Evolutionary conservation across 92 coral and sea anemone species (phyloP).

Genomic region (Virgularia gustaviana): DNA sequence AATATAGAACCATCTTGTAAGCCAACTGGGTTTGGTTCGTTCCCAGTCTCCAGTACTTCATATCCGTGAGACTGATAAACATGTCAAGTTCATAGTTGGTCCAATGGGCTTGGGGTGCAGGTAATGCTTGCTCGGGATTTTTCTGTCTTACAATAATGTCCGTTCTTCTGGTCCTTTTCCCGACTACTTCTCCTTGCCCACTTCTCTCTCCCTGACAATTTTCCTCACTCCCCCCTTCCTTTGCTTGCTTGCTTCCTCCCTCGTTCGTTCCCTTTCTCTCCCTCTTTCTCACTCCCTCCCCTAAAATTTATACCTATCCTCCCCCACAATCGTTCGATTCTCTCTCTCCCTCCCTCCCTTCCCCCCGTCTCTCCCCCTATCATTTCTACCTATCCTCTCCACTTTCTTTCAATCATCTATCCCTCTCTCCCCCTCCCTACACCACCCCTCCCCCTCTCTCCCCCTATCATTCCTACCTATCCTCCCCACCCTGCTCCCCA

Average conservation of each 20-base stretch:
- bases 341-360: not conserved
- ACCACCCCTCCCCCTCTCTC: too few relatives aligned
- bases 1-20: slow-evolving; percentile 24
- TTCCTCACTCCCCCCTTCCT: too few relatives aligned
- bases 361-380: not conserved
- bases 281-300: not conserved
- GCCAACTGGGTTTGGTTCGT: slow-evolving; percentile 33
- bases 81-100: slow-evolving; percentile 77
- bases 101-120: slow-evolving; percentile 93
- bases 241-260: not conserved
- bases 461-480: not conserved
- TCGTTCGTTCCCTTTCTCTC: not conserved
- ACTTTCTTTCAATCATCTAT: not conserved
- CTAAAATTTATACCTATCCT: too few relatives aligned
- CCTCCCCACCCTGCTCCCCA: not conserved
- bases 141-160: not conserved
- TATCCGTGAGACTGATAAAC: slow-evolving; percentile 61
- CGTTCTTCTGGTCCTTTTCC: too few relatives aligned
- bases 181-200: too few relatives aligned
- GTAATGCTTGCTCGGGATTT: slow-evolving; percentile 29
- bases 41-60: slow-evolving; percentile 35
- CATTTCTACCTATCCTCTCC: not conserved
- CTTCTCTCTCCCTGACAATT: too few relatives aligned
- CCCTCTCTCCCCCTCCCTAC: not conserved
- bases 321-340: not conserved